Evolutionary conservation across 2,113 vertebrate species (phyloP).

Genomic region (Takifugu flavidus): DNA sequence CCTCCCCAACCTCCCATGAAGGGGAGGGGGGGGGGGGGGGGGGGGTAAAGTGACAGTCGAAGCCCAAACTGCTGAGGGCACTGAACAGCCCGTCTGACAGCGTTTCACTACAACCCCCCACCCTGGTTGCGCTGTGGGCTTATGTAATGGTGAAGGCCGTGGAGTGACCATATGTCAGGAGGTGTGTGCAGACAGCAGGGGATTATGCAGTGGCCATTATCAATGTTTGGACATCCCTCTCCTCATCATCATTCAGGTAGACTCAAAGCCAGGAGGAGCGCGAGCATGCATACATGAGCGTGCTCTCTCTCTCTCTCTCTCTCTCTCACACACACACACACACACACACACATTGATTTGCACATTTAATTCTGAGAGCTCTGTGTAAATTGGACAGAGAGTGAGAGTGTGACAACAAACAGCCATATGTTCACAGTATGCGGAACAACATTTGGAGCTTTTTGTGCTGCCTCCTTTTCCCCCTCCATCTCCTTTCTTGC

Average conservation of each 20-base stretch:
- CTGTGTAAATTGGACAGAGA: slow-evolving; percentile 71
- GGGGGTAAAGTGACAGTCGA: slow-evolving; percentile 57
- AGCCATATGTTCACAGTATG: slow-evolving; percentile 68
- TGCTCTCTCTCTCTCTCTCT: slow-evolving; percentile 26
- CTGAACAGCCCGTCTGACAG: slow-evolving; percentile 62
- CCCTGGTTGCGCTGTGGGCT: slow-evolving; percentile 46
- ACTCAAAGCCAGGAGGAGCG: slow-evolving; percentile 44
- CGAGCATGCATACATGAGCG: slow-evolving; percentile 28
- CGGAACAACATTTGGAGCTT: slow-evolving; percentile 65
- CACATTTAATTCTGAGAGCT: slow-evolving; percentile 51
- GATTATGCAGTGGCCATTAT: slow-evolving; percentile 66
- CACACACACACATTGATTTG: slow-evolving; percentile 7
- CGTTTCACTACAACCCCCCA: slow-evolving; percentile 42
- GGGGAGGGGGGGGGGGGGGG: slow-evolving; percentile 46
- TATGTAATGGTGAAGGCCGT: slow-evolving; percentile 65
- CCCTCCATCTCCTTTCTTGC: slow-evolving; percentile 41
- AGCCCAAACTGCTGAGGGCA: slow-evolving; percentile 63
- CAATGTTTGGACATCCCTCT: slow-evolving; percentile 56
- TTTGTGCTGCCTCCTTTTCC: slow-evolving; percentile 58
- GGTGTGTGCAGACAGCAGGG: slow-evolving; percentile 62
- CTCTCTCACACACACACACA: slow-evolving; percentile 12
- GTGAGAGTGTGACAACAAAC: slow-evolving; percentile 68
- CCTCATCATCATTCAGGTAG: slow-evolving; percentile 71
- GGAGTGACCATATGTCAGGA: slow-evolving; percentile 75
- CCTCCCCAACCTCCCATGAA: not conserved